These are phyloP conservation scores for Hippopotamus amphibius DNA, from an alignment of 2,113 vertebrate species.

Conservation along the genomic window DNA sequence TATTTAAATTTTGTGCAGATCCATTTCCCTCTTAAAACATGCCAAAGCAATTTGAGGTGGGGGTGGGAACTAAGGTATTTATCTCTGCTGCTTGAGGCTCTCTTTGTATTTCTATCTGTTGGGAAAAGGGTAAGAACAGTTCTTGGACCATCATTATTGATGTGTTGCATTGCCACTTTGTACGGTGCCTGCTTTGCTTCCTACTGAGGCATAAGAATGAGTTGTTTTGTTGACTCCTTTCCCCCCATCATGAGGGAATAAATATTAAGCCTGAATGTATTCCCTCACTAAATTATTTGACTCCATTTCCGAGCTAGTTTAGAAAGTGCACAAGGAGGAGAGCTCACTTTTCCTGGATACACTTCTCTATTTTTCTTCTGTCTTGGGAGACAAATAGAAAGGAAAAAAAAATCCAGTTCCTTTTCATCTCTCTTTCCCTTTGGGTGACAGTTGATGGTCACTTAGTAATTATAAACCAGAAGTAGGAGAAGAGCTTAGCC, in stretches of 20 bases:
- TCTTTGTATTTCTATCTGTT: conserved; percentile 84
- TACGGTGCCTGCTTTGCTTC: conserved; percentile 79
- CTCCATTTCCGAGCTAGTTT: conserved; percentile 72
- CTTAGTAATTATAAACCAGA: conserved; percentile 14
- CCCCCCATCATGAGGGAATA: conserved; percentile 64
- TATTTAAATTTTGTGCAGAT: conserved; percentile 86
- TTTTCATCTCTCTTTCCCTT: conserved; percentile 5
- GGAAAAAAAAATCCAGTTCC: neutral
- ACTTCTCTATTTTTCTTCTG: neutral
- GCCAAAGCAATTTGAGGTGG: conserved; percentile 86
- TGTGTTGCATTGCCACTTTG: conserved; percentile 79
- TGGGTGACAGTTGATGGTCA: neutral
- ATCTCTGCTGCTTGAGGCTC: conserved; percentile 83
- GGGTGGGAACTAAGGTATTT: conserved; percentile 84
- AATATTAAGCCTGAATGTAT: conserved; percentile 76
- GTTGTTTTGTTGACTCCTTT: conserved; percentile 77
- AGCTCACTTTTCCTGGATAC: neutral
- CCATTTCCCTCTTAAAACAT: conserved; percentile 88
- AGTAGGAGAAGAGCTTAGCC: neutral
- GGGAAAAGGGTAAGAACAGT: conserved; percentile 78
- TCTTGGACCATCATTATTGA: conserved; percentile 79
- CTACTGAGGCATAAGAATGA: conserved; percentile 70
- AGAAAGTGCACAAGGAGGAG: conserved; percentile 61
- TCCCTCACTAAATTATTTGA: conserved; percentile 59
- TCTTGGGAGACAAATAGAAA: neutral